Conservation (phyloP, 2,113 vertebrate species). For the Coptodon rendalli region DNA sequence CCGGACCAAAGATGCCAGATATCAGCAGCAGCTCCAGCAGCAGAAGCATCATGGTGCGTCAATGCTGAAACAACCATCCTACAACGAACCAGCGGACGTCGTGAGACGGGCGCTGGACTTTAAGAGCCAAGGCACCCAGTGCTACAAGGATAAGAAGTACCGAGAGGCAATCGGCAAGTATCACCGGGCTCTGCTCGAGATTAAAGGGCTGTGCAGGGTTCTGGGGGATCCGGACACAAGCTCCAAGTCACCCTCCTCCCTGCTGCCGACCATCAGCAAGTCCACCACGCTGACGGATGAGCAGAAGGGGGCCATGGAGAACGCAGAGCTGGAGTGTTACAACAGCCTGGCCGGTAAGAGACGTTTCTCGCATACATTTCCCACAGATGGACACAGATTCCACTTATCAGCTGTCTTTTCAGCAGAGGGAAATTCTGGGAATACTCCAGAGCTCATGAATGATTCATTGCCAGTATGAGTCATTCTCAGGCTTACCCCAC, state of each 20-base stretch:
- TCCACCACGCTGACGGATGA: constrained; percentile 81
- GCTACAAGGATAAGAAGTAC: constrained; percentile 99
- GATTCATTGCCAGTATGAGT: constrained; percentile 50
- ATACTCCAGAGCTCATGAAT: constrained; percentile 42
- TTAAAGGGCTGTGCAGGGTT: constrained; percentile 85
- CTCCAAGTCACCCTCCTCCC: constrained; percentile 61
- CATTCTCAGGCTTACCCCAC: constrained; percentile 40
- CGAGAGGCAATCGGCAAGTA: constrained; percentile 98
- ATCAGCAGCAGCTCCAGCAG: constrained; percentile 52
- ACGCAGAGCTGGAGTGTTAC: constrained; percentile 94
- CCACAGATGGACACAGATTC: neutral
- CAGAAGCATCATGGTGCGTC: constrained; percentile 56
- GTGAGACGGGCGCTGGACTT: constrained; percentile 89
- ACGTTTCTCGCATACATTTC: neutral
- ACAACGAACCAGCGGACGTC: constrained; percentile 73
- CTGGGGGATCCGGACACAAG: constrained; percentile 74
- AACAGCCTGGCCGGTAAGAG: constrained; percentile 91
- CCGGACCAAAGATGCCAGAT: constrained; percentile 58
- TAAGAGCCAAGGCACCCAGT: constrained; percentile 92
- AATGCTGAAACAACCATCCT: constrained; percentile 62
- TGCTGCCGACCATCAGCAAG: constrained; percentile 62
- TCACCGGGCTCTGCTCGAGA: constrained; percentile 93
- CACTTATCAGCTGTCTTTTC: neutral
- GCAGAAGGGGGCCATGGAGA: constrained; percentile 88
- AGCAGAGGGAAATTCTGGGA: neutral